Conservation (phyloP, 2,113 vertebrate genomes). For the Nothobranchius furzeri region DNA sequence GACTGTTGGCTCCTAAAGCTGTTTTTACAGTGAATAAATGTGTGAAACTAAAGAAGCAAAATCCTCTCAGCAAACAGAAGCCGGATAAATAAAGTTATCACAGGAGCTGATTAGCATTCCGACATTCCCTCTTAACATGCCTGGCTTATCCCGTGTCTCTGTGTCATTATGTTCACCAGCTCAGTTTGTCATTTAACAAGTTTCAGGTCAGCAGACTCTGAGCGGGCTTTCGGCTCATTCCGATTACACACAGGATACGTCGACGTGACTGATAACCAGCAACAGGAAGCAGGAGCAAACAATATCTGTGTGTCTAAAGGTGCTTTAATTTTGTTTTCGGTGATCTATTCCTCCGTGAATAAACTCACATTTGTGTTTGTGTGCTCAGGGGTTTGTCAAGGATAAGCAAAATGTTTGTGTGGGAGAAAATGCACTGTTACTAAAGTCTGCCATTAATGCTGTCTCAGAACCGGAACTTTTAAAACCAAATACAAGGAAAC, state of each 20-base stretch:
- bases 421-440: slow-evolving; percentile 49
- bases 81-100: slow-evolving; percentile 55
- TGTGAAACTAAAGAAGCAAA: background rate
- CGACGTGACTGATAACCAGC: slow-evolving; percentile 59
- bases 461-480: slow-evolving; percentile 37
- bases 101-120: slow-evolving; percentile 47
- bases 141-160: slow-evolving; percentile 47
- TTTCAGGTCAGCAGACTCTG: slow-evolving; percentile 61
- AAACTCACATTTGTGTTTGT: slow-evolving; percentile 15
- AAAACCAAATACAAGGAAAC: slow-evolving; percentile 42
- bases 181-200: slow-evolving; percentile 59
- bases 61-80: slow-evolving; percentile 44
- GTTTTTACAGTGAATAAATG: too few relatives aligned
- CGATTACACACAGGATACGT: slow-evolving; percentile 55
- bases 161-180: slow-evolving; percentile 49
- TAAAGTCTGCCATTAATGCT: slow-evolving; percentile 31
- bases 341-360: slow-evolving; percentile 44
- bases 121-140: slow-evolving; percentile 41
- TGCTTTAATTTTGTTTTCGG: slow-evolving; percentile 37
- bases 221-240: slow-evolving; percentile 56
- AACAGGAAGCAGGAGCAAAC: slow-evolving; percentile 34
- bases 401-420: slow-evolving; percentile 24
- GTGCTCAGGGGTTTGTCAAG: slow-evolving; percentile 19
- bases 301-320: slow-evolving; percentile 26
- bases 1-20: too few relatives aligned